Conservation (phyloP, 2,113 vertebrate genomes). For the Pteropus alecto region DNA sequence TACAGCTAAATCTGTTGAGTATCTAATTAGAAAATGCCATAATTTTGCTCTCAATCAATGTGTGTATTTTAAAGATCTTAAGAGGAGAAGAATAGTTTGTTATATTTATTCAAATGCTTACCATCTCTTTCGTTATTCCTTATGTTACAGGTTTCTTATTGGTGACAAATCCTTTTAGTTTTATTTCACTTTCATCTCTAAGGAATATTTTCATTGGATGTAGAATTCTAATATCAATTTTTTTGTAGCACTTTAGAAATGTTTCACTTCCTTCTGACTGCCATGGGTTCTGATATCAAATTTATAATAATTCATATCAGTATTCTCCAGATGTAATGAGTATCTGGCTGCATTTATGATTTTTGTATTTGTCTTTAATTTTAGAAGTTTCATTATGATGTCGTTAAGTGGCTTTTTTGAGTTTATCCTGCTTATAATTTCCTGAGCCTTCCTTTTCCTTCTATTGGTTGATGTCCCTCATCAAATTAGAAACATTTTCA, state of each 20-base stretch:
- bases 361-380: background rate
- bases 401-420: background rate
- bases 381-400: background rate
- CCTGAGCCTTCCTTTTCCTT: background rate
- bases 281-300: background rate
- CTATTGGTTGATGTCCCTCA: background rate
- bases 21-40: background rate
- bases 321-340: background rate
- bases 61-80: background rate
- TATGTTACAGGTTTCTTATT: background rate
- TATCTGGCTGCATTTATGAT: background rate
- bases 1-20: background rate
- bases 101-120: background rate
- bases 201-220: background rate
- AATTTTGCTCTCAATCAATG: background rate
- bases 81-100: background rate
- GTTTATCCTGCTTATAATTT: background rate
- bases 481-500: background rate
- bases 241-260: background rate
- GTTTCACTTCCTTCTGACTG: background rate
- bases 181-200: background rate
- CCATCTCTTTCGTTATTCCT: background rate
- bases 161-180: background rate
- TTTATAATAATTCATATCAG: background rate
- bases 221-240: background rate